These are phyloP conservation scores for Apostichopus leukothele DNA, from an alignment of 53 echinoderm and acorn worm genomes.

Conservation along the genomic window DNA sequence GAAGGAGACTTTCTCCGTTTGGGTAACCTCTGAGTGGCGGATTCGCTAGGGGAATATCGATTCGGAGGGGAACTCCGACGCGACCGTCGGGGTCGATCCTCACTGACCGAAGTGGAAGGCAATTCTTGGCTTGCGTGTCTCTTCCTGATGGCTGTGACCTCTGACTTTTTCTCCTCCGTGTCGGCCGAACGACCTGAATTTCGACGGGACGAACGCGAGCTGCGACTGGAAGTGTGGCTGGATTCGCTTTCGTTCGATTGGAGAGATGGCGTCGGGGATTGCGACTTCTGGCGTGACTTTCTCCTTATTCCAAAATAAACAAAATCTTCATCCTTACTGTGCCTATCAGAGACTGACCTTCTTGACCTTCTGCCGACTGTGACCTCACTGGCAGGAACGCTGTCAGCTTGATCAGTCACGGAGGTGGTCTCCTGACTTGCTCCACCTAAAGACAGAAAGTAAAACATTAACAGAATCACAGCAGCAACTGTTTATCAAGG, in stretches of 20 bases:
- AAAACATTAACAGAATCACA: not conserved
- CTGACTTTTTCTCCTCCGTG: conserved; percentile 8
- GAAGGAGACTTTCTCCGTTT: conserved; percentile 55
- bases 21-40: conserved; percentile 43
- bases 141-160: conserved; percentile 16
- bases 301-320: conserved; percentile 56
- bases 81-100: conserved; percentile 56
- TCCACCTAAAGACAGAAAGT: not conserved
- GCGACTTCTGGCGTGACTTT: conserved; percentile 53
- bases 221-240: conserved; percentile 26
- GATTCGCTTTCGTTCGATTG: conserved; percentile 47
- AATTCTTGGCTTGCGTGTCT: conserved; percentile 42
- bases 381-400: not conserved
- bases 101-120: conserved; percentile 26
- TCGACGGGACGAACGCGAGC: conserved; percentile 41
- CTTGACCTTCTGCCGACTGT: conserved; percentile 43
- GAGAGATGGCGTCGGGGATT: conserved; percentile 51
- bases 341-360: conserved; percentile 53
- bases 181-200: conserved; percentile 58
- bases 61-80: conserved; percentile 74
- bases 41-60: conserved; percentile 78
- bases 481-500: too few relatives aligned
- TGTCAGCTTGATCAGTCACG: not conserved
- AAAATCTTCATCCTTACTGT: conserved; percentile 58
- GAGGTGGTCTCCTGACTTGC: not conserved